phyloP scores from a whole-genome alignment of 2,797 vertebrate genomes.

The Acanthornis magna region DNA sequence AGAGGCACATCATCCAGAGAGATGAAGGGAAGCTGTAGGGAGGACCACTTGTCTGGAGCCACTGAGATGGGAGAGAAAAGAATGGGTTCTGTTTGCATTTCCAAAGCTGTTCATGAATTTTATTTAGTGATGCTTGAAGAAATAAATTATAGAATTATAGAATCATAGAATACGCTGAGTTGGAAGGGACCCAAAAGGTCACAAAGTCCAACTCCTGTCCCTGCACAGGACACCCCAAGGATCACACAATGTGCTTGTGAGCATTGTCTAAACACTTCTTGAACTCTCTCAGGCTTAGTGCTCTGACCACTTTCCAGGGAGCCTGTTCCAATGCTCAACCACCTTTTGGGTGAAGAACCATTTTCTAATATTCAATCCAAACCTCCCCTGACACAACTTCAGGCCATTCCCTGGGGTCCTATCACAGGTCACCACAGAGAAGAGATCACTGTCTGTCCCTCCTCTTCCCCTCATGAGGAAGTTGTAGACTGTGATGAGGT shows the following conservation, averaged over 20 bases:
- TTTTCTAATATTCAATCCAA: neutral
- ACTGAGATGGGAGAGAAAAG: neutral
- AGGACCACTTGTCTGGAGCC: neutral
- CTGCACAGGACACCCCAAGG: neutral
- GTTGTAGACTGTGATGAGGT: neutral
- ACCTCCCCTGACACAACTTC: neutral
- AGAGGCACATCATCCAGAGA: neutral
- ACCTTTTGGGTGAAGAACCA: neutral
- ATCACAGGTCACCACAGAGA: neutral
- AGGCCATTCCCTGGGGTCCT: neutral
- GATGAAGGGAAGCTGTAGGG: neutral
- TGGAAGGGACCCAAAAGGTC: neutral
- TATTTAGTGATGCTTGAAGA: neutral
- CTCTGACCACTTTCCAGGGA: neutral
- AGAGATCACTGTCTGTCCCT: neutral
- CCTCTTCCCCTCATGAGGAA: neutral
- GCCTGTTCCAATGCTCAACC: neutral
- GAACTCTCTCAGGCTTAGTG: neutral
- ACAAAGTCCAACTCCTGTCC: neutral
- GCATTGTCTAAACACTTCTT: neutral
- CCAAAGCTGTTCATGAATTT: neutral
- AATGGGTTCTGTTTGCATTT: neutral
- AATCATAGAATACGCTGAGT: neutral
- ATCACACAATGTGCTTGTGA: neutral
- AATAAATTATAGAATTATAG: neutral